phyloP scores from a whole-genome alignment of 2,888 invertebrate species.

The Crocallis elinguaria region DNA sequence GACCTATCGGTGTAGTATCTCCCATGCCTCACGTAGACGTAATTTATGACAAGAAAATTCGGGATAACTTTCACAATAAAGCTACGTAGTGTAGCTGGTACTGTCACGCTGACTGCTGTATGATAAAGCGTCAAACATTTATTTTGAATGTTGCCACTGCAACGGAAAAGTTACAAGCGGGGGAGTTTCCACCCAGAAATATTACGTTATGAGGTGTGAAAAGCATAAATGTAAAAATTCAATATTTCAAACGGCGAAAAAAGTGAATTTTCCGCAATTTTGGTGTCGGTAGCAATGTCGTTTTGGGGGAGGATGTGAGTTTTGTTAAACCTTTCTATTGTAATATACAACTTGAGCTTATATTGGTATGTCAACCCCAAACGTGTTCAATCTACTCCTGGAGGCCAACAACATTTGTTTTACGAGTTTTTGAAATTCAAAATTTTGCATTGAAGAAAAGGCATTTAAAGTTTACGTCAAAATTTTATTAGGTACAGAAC shows the following conservation, averaged over 20 bases:
- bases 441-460: no score
- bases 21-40: constrained; percentile 17
- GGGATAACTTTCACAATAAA: constrained; percentile 46
- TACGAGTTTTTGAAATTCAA: no score
- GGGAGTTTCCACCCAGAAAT: constrained; percentile 74
- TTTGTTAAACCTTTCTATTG: constrained; percentile 25
- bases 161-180: constrained; percentile 74
- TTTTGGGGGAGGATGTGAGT: constrained; percentile 51
- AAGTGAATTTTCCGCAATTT: constrained; percentile 73
- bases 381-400: no score
- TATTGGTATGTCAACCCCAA: no score
- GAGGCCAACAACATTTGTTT: no score
- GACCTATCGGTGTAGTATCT: no score
- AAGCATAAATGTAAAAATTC: constrained; percentile 84
- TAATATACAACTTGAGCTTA: neutral
- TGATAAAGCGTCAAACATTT: constrained; percentile 82
- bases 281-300: constrained; percentile 63
- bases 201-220: constrained; percentile 85
- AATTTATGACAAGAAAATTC: constrained; percentile 32
- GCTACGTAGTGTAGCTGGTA: constrained; percentile 39
- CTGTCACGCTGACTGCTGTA: constrained; percentile 53
- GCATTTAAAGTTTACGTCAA: no score
- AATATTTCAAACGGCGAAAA: constrained; percentile 75
- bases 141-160: constrained; percentile 80
- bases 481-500: no score